Evolutionary conservation across 2,888 invertebrate species (phyloP).

Genomic region (Diaprepes abbreviatus): DNA sequence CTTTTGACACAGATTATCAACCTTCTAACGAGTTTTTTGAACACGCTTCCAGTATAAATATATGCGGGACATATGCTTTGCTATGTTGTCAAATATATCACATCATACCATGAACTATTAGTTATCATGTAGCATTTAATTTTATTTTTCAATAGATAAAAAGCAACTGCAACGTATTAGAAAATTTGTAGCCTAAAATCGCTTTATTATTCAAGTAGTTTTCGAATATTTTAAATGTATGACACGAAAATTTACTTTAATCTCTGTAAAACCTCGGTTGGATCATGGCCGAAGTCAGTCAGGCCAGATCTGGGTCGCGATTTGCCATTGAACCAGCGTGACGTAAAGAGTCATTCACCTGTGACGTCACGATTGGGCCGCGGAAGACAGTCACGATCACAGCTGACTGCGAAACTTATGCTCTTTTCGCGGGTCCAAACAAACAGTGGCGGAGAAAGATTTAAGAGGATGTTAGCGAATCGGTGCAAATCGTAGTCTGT

Average conservation of each 20-base stretch:
- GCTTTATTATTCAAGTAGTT: too few species aligned
- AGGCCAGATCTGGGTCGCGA: slow-evolving; percentile 66
- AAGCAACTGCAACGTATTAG: too few species aligned
- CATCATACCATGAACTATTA: too few species aligned
- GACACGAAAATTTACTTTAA: slow-evolving; percentile 20
- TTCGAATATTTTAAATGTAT: background rate
- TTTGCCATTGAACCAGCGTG: slow-evolving; percentile 69
- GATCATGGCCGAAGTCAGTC: slow-evolving; percentile 46
- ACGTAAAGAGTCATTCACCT: slow-evolving; percentile 68
- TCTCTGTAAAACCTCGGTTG: slow-evolving; percentile 44
- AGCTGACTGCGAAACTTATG: slow-evolving; percentile 52
- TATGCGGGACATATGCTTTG: too few species aligned
- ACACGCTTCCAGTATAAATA: too few species aligned
- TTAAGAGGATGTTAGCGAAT: background rate
- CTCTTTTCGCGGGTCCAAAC: slow-evolving; percentile 45
- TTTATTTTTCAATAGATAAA: too few species aligned
- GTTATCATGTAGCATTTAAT: too few species aligned
- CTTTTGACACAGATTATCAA: too few species aligned
- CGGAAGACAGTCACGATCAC: slow-evolving; percentile 60
- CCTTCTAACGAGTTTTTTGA: too few species aligned
- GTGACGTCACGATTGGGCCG: slow-evolving; percentile 66
- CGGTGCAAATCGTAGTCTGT: background rate
- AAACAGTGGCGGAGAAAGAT: slow-evolving; percentile 37
- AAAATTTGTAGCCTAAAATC: too few species aligned
- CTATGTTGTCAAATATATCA: too few species aligned